Evolutionary conservation across 2,113 vertebrate species (phyloP), one percentile per base, ranked within the genome.

Genomic region (Sardina pilchardus): DNA sequence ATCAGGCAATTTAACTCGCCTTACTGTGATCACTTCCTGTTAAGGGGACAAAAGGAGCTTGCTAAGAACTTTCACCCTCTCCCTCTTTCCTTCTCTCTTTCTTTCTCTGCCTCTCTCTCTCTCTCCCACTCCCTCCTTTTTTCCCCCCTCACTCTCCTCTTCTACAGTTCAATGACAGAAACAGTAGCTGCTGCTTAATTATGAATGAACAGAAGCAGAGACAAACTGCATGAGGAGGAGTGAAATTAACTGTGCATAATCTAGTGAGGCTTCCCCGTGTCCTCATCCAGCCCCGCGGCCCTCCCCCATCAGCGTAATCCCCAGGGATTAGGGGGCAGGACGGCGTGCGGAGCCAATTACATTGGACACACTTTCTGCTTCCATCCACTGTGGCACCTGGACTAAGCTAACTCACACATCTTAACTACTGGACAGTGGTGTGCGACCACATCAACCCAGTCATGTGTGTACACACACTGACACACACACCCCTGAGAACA

Each of bases 11-110:
- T 88, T 88, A 84, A 86, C 86, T 56, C 1, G 63, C 59, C 83
- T 89, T 84, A 88, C 26, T 43, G 78, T 81, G 84, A 36, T 83
- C 75, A 92, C 91, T 93, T 94, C 91, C 92, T 92, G 91, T 81
- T 50, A 86, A 16, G 14, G 83, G 85, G 81, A 89, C 87, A 89
- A 56, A 56, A 82, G 47, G 87, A 91, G 87, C 84, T 30, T 45
- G 47, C 82, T 30, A 87, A 50, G 36, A 42, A 81, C 87, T 82
- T 85, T 9, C 82, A 82, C 82, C 10, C 12, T 30, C 82, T 14
- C 47, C 16, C 83, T 81, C 87, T 24, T 85, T 81, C 86, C 78
- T 83, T 82, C 84, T n/a, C 26, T n/a, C 14, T 47, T 50, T 48
- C 44, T 24, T 26, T 59, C 59, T n/a, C 56, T 6, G 42, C 24